Evolutionary conservation across 53 echinoderm and acorn worm genomes (phyloP), one percentile per base, ranked within the genome.

Genomic region (Holothuria leucospilota): DNA sequence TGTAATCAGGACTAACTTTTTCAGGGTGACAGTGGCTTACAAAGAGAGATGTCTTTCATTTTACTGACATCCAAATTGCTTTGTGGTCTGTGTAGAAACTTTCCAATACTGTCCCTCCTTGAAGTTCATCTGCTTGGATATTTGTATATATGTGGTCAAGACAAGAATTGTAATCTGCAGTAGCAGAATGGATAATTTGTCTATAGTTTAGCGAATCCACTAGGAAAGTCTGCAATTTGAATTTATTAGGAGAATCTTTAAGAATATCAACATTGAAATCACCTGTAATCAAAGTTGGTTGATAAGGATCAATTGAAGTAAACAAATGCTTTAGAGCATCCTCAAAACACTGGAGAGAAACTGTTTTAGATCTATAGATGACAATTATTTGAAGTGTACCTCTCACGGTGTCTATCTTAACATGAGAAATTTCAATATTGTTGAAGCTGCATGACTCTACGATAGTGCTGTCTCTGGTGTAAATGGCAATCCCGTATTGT

Each of bases 91-190:
- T 81, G 82, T 69, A 69, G 39, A 59, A 84, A 26, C 59, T 68
- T 84, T 84, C 84, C 16, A 84, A 34, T 27, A 84, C 41, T 34
- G 1, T 34, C 2, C 34, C 28, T 13, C 38, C 18, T 13, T n/a
- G 28, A 27, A 84, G 11, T 30, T 34, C 26, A 20, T 29, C 8
- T 34, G 18, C 41, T 20, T 16, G 39, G 59, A 84, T 84, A 41
- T 84, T 84, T 28, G 84, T 67, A 38, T 84, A 67, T 34, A 84
- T 84, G 42, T 84, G 84, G 29, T 84, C 67, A 30, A 84, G 67
- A 40, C 84, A 84, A 21, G 67, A 84, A 16, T 67, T 67, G 51
- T 67, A 84, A 40, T 66, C 66, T 20, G 42, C 38, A 16, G 74
- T 73, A 34, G 46, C 10, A 18, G 13, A 20, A 25, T 81, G 26